phyloP scores from a whole-genome alignment of 2,797 vertebrate genomes.

The Adelosebastes latens region DNA sequence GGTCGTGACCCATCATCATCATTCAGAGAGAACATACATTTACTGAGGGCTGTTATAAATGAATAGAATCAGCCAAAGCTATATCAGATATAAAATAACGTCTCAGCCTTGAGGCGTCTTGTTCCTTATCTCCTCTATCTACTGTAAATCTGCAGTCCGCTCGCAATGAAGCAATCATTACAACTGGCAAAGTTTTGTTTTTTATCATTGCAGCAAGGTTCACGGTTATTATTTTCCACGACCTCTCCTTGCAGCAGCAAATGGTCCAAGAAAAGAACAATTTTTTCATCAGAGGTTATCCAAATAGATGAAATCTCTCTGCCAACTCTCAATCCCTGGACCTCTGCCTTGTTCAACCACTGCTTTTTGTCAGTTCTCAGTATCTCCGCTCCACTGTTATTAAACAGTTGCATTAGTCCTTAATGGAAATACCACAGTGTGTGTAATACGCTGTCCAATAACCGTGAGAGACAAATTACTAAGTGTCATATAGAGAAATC shows the following conservation, averaged over 20 bases:
- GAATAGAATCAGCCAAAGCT: conserved; percentile 17
- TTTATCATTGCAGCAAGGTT: conserved; percentile 47
- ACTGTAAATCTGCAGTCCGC: conserved; percentile 10
- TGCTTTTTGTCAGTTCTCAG: conserved; percentile 56
- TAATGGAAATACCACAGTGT: conserved; percentile 60
- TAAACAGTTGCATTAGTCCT: conserved; percentile 53
- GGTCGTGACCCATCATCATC: not conserved
- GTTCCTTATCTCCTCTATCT: conserved; percentile 24
- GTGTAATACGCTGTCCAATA: conserved; percentile 48
- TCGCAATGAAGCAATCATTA: conserved; percentile 31
- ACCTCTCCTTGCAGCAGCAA: conserved; percentile 32
- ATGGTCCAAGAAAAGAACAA: conserved; percentile 60
- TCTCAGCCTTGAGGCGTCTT: not conserved
- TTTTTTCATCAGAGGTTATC: conserved; percentile 72
- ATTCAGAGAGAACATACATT: not conserved
- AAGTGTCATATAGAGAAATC: conserved; percentile 6
- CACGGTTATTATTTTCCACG: conserved; percentile 68
- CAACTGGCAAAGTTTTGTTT: conserved; percentile 43
- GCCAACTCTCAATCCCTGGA: conserved; percentile 72
- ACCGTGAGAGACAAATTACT: not conserved
- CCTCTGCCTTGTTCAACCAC: conserved; percentile 61
- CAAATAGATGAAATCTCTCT: conserved; percentile 64
- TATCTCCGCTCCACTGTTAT: conserved; percentile 50
- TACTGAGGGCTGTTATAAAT: not conserved
- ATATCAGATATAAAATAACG: conserved; percentile 1